Evolutionary conservation across 2,113 vertebrate genomes (phyloP), one percentile per base, ranked within the genome.

Genomic region (Hippocampus mohnikei): DNA sequence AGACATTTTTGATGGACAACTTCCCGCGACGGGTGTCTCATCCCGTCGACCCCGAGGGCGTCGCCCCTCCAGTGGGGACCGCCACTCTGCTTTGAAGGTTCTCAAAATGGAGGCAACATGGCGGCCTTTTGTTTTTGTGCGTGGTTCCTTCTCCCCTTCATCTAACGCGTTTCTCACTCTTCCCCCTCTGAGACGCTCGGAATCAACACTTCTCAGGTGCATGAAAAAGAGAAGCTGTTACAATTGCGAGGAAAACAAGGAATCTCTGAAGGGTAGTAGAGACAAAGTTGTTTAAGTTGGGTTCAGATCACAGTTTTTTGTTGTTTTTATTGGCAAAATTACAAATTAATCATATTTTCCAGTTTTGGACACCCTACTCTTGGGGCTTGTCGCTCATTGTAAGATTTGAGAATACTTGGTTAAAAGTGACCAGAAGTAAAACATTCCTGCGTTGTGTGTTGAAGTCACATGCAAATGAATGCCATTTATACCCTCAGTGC

Each of bases 1-100:
- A 60, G 37, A 41, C 12, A 66, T 86, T 85, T 89, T 75, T 91
- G 87, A 89, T 86, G 85, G 90, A 89, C 86, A 73, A 79, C 70
- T 88, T 88, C 69, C 73, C 86, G 27, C 58, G 81, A 88, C 77
- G 86, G 87, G 78, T 85, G 82, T 73, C 85, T 85, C 77, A 78
- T 84, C 85, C 81, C 70, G 76, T 87, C 74, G 81, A 72, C 66
- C 84, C 79, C 58, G 65, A 79, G 74, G 70, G 77, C 61, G 27
- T 70, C 70, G 71, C 72, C 72, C 81, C 44, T 40, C 42, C 63
- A 23, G 6, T 6, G 61, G 42, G 42, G 63, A 18, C 42, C 2
- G 23, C 52, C 74, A 20, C 25, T 20, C 59, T 16, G 71, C 60
- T 73, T 80, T 85, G 84, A 87, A 88, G 81, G 76, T 83, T 84